These are phyloP conservation scores for Cnemophilus loriae DNA, from an alignment of 2,113 vertebrate species.

Conservation along the genomic window DNA sequence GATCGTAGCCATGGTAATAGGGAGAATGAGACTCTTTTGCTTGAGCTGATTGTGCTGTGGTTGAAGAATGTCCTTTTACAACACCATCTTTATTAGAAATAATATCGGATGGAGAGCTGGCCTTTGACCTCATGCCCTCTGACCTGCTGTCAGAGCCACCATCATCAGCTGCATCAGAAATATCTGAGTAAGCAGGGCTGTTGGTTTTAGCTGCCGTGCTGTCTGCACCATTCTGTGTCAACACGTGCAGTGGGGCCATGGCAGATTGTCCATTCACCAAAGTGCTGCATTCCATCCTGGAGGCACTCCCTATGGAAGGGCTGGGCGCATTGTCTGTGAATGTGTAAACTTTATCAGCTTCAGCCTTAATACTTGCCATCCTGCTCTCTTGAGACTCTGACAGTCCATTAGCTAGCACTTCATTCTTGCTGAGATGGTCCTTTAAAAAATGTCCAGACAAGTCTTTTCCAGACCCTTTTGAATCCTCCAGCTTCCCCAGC, in stretches of 20 bases:
- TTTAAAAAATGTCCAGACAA: slow-evolving; percentile 91
- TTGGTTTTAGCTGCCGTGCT: slow-evolving; percentile 83
- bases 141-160: slow-evolving; percentile 90
- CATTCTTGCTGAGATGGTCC: slow-evolving; percentile 92
- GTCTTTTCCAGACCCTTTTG: slow-evolving; percentile 85
- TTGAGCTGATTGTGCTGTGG: slow-evolving; percentile 70
- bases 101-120: slow-evolving; percentile 82
- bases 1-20: slow-evolving; percentile 92
- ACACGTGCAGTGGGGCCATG: slow-evolving; percentile 72
- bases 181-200: slow-evolving; percentile 96
- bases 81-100: slow-evolving; percentile 78
- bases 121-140: slow-evolving; percentile 86
- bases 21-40: slow-evolving; percentile 88
- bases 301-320: slow-evolving; percentile 93
- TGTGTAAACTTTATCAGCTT: slow-evolving; percentile 98
- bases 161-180: slow-evolving; percentile 94
- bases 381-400: slow-evolving; percentile 92
- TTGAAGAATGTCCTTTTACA: slow-evolving; percentile 80
- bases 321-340: slow-evolving; percentile 98
- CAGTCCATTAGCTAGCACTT: slow-evolving; percentile 83
- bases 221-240: slow-evolving; percentile 79
- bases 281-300: slow-evolving; percentile 83
- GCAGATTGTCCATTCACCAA: slow-evolving; percentile 81
- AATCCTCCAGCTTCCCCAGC: slow-evolving; percentile 84
- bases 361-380: slow-evolving; percentile 97